phyloP scores from a whole-genome alignment of 2,888 invertebrate species.

The Leptura quadrifasciata region DNA sequence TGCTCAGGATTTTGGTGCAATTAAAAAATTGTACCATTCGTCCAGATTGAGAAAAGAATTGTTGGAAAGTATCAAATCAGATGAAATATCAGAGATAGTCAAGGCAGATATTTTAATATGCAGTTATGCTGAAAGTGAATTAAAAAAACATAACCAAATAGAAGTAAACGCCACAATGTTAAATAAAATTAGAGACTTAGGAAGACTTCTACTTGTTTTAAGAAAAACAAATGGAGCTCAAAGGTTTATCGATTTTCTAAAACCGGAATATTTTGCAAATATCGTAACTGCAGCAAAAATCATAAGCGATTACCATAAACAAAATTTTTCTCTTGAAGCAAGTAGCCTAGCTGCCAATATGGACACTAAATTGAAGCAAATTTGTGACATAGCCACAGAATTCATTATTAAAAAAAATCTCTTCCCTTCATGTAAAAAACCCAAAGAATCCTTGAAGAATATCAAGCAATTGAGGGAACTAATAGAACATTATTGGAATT shows the following conservation, averaged over 20 bases:
- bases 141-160: conserved; percentile 47
- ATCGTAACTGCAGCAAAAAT: conserved; percentile 27
- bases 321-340: not conserved
- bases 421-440: not conserved
- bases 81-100: conserved; percentile 45
- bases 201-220: conserved; percentile 40
- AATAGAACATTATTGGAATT: not conserved
- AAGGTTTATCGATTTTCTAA: conserved; percentile 5
- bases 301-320: not conserved
- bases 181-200: conserved; percentile 51
- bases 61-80: conserved; percentile 47
- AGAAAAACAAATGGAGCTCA: conserved; percentile 29
- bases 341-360: not conserved
- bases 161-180: conserved; percentile 43
- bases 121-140: conserved; percentile 45
- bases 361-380: not conserved
- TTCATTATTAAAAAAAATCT: not conserved
- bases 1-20: not conserved
- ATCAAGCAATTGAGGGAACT: not conserved
- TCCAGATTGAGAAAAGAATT: conserved; percentile 42
- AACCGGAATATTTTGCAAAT: conserved; percentile 47
- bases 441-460: conserved; percentile 19
- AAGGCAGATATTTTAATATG: conserved; percentile 49
- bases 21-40: conserved; percentile 15
- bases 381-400: not conserved